phyloP scores from a whole-genome alignment of 2,797 vertebrate genomes.

The Cheirogaleus major region DNA sequence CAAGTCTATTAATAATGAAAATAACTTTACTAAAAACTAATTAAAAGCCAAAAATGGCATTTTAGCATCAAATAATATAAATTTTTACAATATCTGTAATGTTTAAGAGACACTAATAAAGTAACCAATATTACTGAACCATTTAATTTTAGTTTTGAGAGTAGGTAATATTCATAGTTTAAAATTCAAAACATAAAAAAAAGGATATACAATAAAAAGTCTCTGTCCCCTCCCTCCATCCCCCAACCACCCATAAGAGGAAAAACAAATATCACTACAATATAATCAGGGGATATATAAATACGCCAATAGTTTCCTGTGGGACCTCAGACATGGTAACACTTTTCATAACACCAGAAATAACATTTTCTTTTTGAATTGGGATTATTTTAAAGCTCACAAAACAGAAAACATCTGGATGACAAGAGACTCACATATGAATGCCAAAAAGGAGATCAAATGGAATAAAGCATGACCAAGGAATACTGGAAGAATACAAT shows the following conservation, averaged over 20 bases:
- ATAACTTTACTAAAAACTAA: constrained; percentile 39
- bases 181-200: constrained; percentile 48
- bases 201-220: neutral
- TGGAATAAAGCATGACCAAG: constrained; percentile 40
- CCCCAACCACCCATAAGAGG: neutral
- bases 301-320: constrained; percentile 20
- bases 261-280: constrained; percentile 30
- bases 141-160: constrained; percentile 48
- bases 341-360: constrained; percentile 62
- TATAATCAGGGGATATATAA: constrained; percentile 1
- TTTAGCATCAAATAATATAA: neutral
- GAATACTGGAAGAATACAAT: constrained; percentile 47
- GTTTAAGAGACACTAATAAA: constrained; percentile 42
- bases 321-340: constrained; percentile 26
- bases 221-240: neutral
- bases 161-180: constrained; percentile 33
- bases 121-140: constrained; percentile 18
- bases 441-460: constrained; percentile 56
- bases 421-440: constrained; percentile 58
- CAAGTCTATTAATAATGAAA: constrained; percentile 38
- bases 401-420: constrained; percentile 72
- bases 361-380: constrained; percentile 64
- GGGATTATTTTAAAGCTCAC: constrained; percentile 56
- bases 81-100: neutral
- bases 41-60: constrained; percentile 54